Evolutionary conservation across 2,113 vertebrate genomes (phyloP), one percentile per base, ranked within the genome.

Genomic region (Nicator chloris): DNA sequence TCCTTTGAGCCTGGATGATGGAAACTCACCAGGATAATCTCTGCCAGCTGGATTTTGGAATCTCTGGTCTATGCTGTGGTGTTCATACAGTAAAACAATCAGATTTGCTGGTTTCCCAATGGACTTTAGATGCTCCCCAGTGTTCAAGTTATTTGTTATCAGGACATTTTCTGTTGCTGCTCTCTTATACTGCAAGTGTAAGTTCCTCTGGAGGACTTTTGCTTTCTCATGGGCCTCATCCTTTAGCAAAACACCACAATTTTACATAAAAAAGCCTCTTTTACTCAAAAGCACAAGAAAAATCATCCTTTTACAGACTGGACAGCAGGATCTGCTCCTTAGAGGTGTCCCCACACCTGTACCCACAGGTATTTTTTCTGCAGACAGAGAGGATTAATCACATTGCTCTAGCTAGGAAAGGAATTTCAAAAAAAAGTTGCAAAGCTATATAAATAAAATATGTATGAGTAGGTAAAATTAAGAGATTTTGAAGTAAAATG

Each of bases 111-210:
- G 99, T 85, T 98, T 97, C 5, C 98, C 98, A 0, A 98, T 97
- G 42, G 96, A 97, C 30, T 98, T 98, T 7, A 98, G 91, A 31
- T 98, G 96, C 50, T 99, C 99, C 1, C 97, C 95, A 21, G 94
- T 97, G 97, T 97, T 98, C 82, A 99, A 77, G 69, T 97, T 97
- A 66, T 97, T 98, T 6, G 93, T 91, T 37, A 98, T 98, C 64
- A 99, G 96, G 14, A 98, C 97, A 3, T 98, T 99, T 94, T 99
- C 99, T 1, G 99, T 99, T 23, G 99, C 99, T 1, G 99, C 98
- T 23, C 98, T 97, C 94, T 98, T 98, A 51, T 98, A 99, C 91
- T 99, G 99, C 59, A 98, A 39, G 42, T 98, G 98, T 40, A 99
- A 95, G 54, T 99, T 99, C 68, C 98, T 98, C 89, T 98, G 95